These are phyloP conservation scores for Epistrophe grossulariae DNA, from an alignment of 2,888 invertebrate genomes.

Conservation along the genomic window DNA sequence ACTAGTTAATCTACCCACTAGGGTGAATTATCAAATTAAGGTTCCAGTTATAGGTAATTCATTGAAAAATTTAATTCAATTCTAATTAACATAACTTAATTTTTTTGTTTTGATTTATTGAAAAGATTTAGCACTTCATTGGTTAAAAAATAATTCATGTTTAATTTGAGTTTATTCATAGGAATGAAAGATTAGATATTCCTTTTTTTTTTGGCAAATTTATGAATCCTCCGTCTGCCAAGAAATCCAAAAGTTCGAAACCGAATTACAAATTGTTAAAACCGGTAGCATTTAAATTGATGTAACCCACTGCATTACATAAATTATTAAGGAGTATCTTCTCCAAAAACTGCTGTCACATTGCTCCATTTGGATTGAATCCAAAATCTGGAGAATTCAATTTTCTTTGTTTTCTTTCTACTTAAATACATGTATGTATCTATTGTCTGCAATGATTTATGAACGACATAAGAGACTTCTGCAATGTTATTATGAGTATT, in stretches of 20 bases:
- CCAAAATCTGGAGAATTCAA: slow-evolving; percentile 19
- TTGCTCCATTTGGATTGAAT: slow-evolving; percentile 9
- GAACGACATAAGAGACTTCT: neutral
- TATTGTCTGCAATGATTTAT: neutral
- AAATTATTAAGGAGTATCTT: neutral
- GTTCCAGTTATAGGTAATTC: no score
- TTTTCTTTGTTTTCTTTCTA: neutral
- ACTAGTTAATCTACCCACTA: no score
- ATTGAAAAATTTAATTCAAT: no score
- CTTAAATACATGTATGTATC: neutral
- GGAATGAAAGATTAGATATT: no score
- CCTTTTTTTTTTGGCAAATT: no score
- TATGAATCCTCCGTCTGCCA: neutral
- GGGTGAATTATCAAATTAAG: no score
- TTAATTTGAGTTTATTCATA: no score
- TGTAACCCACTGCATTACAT: neutral
- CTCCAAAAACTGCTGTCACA: slow-evolving; percentile 1
- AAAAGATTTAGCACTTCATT: no score
- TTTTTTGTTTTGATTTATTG: no score
- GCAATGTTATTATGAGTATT: slow-evolving; percentile 13
- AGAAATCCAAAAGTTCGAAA: neutral
- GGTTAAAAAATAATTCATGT: no score
- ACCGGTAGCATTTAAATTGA: neutral
- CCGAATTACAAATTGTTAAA: neutral
- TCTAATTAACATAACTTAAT: no score